phyloP scores from a whole-genome alignment of 2,113 vertebrate species.

The human region DNA sequence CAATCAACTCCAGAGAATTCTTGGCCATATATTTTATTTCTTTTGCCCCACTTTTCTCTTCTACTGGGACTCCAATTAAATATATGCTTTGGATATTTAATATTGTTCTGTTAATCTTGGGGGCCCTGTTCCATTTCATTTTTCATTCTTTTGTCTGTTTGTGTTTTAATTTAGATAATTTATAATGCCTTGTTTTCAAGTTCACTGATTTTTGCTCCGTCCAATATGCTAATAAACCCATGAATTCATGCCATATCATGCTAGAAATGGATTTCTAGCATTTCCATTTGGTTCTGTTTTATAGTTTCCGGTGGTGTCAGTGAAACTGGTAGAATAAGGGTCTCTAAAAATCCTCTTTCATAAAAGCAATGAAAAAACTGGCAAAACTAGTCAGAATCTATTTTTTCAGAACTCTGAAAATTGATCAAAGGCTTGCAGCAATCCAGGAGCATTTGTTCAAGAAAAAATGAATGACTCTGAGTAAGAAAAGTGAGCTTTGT shows the following conservation, averaged over 20 bases:
- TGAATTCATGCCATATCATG: background rate
- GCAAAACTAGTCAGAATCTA: background rate
- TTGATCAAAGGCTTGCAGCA: background rate
- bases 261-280: background rate
- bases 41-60: background rate
- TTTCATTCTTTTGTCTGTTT: background rate
- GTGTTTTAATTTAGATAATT: conserved; percentile 1
- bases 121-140: background rate
- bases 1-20: background rate
- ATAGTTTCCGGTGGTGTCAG: background rate
- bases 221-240: background rate
- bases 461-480: background rate
- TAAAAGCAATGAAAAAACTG: conserved; percentile 1
- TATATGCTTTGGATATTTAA: background rate
- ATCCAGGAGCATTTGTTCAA: background rate
- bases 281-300: background rate
- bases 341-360: background rate
- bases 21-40: background rate
- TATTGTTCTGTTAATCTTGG: background rate
- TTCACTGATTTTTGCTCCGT: background rate
- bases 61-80: background rate
- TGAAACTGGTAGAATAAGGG: background rate
- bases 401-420: background rate
- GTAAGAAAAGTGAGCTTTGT: background rate
- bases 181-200: background rate